Base-by-base conservation (phyloP, 2,113 vertebrate species). In the Oncorhynchus gorbuscha region DNA sequence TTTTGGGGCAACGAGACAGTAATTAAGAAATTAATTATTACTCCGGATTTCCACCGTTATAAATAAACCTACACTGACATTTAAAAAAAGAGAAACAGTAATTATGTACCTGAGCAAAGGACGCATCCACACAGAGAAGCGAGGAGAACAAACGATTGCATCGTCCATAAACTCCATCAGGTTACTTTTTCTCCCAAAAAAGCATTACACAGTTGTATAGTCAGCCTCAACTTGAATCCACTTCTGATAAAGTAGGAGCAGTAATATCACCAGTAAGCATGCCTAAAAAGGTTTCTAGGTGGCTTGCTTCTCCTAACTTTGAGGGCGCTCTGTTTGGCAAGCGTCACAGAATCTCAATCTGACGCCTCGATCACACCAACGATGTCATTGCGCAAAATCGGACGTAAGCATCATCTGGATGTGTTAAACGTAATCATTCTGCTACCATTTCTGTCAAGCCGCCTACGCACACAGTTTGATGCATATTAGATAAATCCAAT, bases 111-210 rank as follows among this genome's bases (percentile, higher is more conserved):
- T 84, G 83, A 68, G 62, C 74, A 59, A 69, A 84, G 77, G 61
- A 82, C 49, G 71, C 74, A 85, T 69, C 76, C 77, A 64, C 65
- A 72, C 69, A 84, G 75, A 78, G 77, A 74, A 62, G 79, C 74
- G 69, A 75, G 61, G 49, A 87, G 64, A 66, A 76, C 55, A 48
- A 85, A 61, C 24, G 30, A 59, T 58, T 39, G 77, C 83, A 87
- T 83, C 58, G 74, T 85, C 81, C 72, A 77, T 72, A 59, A 71
- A 81, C 77, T 87, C 85, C 81, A 81, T 87, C 20, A 74, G 18
- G 26, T 58, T 32, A n/a, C n/a, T n/a, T 22, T 22, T 5, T 62
- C 20, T 22, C 59, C 59, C 7, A 11, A 24, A 58, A 45, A 55
- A 55, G 11, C n/a, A 22, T 22, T 62, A 24, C 59, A 22, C 59